Conservation (phyloP, 1,140 invertebrate species). For the Macrobrachium nipponense region DNA sequence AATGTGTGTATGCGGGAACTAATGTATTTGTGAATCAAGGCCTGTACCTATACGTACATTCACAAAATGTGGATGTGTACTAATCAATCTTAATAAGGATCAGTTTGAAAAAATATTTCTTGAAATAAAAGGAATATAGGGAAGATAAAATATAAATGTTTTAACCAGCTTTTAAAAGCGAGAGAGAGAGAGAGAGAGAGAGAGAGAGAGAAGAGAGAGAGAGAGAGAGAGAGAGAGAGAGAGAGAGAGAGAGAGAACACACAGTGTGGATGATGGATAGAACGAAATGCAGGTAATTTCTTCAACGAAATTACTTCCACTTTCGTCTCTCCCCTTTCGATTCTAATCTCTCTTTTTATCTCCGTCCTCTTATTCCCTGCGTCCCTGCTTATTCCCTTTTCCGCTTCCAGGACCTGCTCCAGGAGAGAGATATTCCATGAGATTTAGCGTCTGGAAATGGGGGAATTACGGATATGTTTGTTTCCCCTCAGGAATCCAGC, state of each 20-base stretch:
- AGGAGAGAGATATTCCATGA: no score
- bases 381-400: neutral
- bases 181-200: slow-evolving; percentile 1
- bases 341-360: neutral
- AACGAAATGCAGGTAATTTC: neutral
- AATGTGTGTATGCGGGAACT: no score
- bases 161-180: neutral
- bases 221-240: slow-evolving; percentile 24
- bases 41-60: no score
- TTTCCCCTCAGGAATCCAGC: no score
- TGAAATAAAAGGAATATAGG: no score
- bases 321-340: neutral
- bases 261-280: neutral
- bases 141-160: neutral
- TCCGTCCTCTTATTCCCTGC: neutral
- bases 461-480: no score
- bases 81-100: no score
- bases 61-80: no score
- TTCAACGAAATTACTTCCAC: neutral
- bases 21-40: no score
- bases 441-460: no score
- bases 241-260: slow-evolving; percentile 6
- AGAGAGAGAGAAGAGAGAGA: slow-evolving; percentile 25
- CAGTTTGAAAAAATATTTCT: no score
- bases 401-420: no score